phyloP scores from a whole-genome alignment of 2,797 vertebrate genomes.

The Poliocrania exsul region DNA sequence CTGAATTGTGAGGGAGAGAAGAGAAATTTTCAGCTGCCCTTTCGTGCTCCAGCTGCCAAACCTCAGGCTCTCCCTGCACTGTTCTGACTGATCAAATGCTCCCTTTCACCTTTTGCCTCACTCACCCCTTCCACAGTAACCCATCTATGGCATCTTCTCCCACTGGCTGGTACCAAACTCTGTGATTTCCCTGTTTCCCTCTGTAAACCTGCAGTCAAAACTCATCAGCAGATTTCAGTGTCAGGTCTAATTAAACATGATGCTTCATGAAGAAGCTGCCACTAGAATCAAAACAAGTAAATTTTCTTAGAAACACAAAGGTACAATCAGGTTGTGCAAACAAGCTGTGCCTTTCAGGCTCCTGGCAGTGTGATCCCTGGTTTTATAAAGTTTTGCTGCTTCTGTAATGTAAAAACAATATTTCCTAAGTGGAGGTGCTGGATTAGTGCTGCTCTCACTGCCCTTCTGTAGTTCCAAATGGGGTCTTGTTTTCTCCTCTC shows the following conservation, averaged over 20 bases:
- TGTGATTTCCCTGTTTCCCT: not conserved
- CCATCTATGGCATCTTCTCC: not conserved
- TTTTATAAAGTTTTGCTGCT: not conserved
- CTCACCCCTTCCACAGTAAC: not conserved
- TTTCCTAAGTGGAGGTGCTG: not conserved
- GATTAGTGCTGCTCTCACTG: not conserved
- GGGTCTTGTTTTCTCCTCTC: not conserved
- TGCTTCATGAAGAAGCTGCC: conserved; percentile 8
- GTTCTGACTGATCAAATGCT: not conserved
- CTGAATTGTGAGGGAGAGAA: not conserved
- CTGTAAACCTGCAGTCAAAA: not conserved
- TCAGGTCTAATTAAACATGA: not conserved
- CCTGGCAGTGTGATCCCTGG: not conserved
- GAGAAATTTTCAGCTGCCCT: not conserved
- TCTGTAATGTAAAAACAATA: not conserved
- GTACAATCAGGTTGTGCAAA: conserved; percentile 30
- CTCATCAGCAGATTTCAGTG: not conserved
- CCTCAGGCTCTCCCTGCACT: not conserved
- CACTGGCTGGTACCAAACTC: not conserved
- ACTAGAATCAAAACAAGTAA: conserved; percentile 34
- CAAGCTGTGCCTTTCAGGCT: not conserved
- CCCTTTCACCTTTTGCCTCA: not conserved
- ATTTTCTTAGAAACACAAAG: not conserved
- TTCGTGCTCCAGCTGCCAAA: not conserved
- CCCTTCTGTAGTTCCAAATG: not conserved